phyloP scores from a whole-genome alignment of 1,140 invertebrate genomes.

The Stegodyphus dumicola region DNA sequence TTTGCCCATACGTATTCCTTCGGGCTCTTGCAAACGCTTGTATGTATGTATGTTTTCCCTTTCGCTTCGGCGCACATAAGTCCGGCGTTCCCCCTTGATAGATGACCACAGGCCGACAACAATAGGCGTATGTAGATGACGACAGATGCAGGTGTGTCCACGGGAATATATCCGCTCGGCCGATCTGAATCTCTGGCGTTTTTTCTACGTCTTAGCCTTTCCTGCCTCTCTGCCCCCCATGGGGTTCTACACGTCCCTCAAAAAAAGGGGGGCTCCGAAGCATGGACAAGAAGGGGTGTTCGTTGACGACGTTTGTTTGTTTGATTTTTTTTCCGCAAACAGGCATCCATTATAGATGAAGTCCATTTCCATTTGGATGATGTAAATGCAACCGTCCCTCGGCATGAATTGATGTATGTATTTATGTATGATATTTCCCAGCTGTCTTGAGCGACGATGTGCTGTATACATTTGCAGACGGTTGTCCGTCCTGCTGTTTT shows the following conservation, averaged over 20 bases:
- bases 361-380: slow-evolving; percentile 58
- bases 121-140: slow-evolving; percentile 55
- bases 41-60: slow-evolving; percentile 38
- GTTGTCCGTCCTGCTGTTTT: slow-evolving; percentile 50
- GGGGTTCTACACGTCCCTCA: background rate
- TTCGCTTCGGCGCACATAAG: background rate
- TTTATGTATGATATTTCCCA: slow-evolving; percentile 62
- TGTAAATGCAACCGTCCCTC: slow-evolving; percentile 43
- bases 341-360: slow-evolving; percentile 62
- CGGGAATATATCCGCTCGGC: slow-evolving; percentile 46
- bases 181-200: slow-evolving; percentile 36
- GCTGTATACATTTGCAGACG: slow-evolving; percentile 61
- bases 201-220: too few relatives aligned
- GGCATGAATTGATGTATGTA: slow-evolving; percentile 62
- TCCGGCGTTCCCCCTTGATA: slow-evolving; percentile 38
- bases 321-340: slow-evolving; percentile 30
- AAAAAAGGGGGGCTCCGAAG: too few relatives aligned
- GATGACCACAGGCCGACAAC: slow-evolving; percentile 52
- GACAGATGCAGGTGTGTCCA: slow-evolving; percentile 58
- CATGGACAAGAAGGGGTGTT: slow-evolving; percentile 43
- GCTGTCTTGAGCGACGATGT: slow-evolving; percentile 56
- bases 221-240: too few relatives aligned
- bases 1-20: slow-evolving; percentile 38
- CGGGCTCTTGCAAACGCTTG: background rate
- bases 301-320: slow-evolving; percentile 35